phyloP scores from a whole-genome alignment of 2,113 vertebrate species.

The Notothenia rossii region DNA sequence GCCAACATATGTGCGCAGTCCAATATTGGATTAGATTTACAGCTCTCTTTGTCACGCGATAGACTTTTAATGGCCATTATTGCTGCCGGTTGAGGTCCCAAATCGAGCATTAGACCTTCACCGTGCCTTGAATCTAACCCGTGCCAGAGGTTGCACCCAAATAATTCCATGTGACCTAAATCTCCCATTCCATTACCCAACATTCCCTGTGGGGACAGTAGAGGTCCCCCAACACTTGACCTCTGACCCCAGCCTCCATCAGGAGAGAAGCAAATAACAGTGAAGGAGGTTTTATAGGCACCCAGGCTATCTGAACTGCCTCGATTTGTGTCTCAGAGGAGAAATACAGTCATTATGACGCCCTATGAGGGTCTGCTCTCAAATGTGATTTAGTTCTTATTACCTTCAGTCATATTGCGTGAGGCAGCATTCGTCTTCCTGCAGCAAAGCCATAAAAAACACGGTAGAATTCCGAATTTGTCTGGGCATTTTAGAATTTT shows the following conservation, averaged over 20 bases:
- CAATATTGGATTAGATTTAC: slow-evolving; percentile 70
- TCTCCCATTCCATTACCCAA: slow-evolving; percentile 83
- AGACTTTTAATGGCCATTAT: slow-evolving; percentile 75
- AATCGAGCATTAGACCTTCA: slow-evolving; percentile 68
- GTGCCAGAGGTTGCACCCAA: slow-evolving; percentile 71
- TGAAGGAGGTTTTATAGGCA: slow-evolving; percentile 72
- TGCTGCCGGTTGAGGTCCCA: slow-evolving; percentile 49
- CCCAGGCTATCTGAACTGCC: slow-evolving; percentile 50
- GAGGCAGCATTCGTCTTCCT: slow-evolving; percentile 4
- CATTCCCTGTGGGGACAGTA: slow-evolving; percentile 76
- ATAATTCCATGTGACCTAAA: slow-evolving; percentile 80
- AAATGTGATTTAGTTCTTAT: slow-evolving; percentile 67
- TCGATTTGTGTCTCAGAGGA: slow-evolving; percentile 53
- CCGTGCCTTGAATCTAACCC: slow-evolving; percentile 60
- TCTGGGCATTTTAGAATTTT: background rate
- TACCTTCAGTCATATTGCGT: slow-evolving; percentile 31
- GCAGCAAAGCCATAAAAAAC: background rate
- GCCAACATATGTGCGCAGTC: slow-evolving; percentile 52
- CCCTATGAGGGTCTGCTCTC: slow-evolving; percentile 44
- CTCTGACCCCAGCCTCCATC: slow-evolving; percentile 74
- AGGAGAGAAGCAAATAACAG: slow-evolving; percentile 69
- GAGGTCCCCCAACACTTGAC: slow-evolving; percentile 79
- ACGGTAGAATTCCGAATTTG: background rate
- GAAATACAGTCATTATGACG: slow-evolving; percentile 52
- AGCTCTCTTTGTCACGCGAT: slow-evolving; percentile 61